phyloP scores from a whole-genome alignment of 2,113 vertebrate species.

The Promerops cafer region DNA sequence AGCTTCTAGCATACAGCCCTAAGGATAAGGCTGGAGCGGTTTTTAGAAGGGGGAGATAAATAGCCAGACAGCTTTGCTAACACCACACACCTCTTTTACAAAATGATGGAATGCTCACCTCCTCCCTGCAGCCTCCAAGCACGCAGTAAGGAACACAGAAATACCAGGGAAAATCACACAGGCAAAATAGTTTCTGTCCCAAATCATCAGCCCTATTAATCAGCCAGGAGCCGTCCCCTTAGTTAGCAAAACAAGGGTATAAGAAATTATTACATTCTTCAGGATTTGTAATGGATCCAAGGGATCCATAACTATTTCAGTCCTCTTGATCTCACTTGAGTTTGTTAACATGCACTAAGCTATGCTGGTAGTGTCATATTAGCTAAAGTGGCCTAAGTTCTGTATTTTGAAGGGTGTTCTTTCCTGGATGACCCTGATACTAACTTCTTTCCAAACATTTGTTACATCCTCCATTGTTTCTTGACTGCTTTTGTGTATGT shows the following conservation, averaged over 20 bases:
- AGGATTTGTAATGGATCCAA: background rate
- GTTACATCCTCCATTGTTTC: background rate
- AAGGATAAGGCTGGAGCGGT: background rate
- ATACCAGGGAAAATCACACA: background rate
- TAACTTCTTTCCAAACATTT: background rate
- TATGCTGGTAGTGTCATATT: background rate
- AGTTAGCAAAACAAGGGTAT: background rate
- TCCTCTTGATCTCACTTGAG: background rate
- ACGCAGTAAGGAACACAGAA: background rate
- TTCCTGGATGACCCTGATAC: background rate
- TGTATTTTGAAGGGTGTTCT: background rate
- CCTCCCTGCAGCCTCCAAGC: background rate
- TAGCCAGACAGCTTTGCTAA: background rate
- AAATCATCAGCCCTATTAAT: background rate
- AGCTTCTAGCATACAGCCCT: background rate
- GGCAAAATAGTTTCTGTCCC: background rate
- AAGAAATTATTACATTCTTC: background rate
- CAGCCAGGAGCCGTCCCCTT: background rate
- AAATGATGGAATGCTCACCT: background rate
- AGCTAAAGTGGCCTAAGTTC: background rate
- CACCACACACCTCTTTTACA: background rate
- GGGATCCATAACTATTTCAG: background rate
- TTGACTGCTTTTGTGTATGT: rapidly evolving
- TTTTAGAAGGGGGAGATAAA: background rate
- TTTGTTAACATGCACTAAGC: background rate